Percentiles rank a stretch among this genome's conserved stretches.
Evolutionary conservation across 2,113 vertebrate species (phyloP).

Genomic region (Sphyrna mokarran): DNA sequence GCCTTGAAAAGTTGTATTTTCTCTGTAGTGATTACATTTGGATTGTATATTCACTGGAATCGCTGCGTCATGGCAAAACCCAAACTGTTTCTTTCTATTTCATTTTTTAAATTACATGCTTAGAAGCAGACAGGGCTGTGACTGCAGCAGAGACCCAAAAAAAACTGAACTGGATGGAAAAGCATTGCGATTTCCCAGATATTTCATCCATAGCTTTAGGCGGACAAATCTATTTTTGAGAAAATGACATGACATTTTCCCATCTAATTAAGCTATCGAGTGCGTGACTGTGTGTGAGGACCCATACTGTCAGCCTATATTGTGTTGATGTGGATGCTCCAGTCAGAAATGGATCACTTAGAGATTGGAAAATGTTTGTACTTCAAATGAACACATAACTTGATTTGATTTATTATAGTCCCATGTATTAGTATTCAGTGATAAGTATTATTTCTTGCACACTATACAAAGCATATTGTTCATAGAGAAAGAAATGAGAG

Average conservation of each 20-base stretch:
- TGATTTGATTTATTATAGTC: too few relatives aligned
- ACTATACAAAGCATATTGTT: too few relatives aligned
- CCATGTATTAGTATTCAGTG: too few relatives aligned
- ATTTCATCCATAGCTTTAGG: not conserved
- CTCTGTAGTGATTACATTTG: not conserved
- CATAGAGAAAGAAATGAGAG: too few relatives aligned
- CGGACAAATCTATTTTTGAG: slow-evolving; percentile 18
- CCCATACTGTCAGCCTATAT: not conserved
- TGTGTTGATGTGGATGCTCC: not conserved
- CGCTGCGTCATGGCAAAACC: not conserved
- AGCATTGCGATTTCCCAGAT: not conserved
- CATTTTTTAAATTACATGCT: not conserved
- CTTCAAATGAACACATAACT: not conserved
- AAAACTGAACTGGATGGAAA: not conserved
- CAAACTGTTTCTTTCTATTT: not conserved
- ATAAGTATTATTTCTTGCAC: too few relatives aligned
- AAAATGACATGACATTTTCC: not conserved
- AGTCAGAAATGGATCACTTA: not conserved
- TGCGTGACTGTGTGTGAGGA: not conserved
- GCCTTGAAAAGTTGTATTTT: not conserved
- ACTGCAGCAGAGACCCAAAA: not conserved
- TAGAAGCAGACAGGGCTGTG: not conserved
- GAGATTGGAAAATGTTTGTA: not conserved
- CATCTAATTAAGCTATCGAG: not conserved
- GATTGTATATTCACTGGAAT: not conserved